phyloP scores from a whole-genome alignment of 2,888 invertebrate genomes.

The Phalangium opilio region DNA sequence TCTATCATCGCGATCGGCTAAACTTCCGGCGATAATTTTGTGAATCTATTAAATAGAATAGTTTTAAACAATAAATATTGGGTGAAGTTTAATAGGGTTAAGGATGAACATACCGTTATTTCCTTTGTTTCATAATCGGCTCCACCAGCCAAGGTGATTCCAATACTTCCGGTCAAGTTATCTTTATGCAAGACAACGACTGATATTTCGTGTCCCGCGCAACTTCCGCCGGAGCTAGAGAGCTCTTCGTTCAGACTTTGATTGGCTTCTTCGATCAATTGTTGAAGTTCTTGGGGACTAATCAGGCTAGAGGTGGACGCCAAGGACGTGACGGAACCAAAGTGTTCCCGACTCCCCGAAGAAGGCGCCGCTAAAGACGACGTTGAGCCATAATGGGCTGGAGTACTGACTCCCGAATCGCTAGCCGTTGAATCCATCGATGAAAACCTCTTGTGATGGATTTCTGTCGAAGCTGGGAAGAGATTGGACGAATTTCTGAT shows the following conservation, averaged over 20 bases:
- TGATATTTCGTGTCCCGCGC: conserved; percentile 39
- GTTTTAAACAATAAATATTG: no score
- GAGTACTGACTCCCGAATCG: conserved; percentile 24
- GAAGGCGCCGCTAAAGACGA: conserved; percentile 3
- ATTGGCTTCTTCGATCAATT: conserved; percentile 49
- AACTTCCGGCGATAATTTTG: conserved; percentile 66
- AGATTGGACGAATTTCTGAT: neutral
- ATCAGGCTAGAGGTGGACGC: conserved; percentile 43
- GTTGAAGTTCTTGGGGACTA: conserved; percentile 44
- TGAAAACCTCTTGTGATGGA: conserved; percentile 35
- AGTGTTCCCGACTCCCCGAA: conserved; percentile 31
- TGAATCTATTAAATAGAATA: conserved; percentile 48
- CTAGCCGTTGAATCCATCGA: conserved; percentile 41
- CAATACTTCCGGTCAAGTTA: conserved; percentile 28
- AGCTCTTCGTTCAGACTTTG: conserved; percentile 42
- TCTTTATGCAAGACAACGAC: conserved; percentile 52
- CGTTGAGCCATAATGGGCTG: conserved; percentile 26
- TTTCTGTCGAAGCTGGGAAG: neutral
- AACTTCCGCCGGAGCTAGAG: conserved; percentile 26
- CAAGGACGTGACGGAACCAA: conserved; percentile 41
- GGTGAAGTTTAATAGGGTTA: no score
- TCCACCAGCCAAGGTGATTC: conserved; percentile 74
- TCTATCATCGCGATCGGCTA: conserved; percentile 70
- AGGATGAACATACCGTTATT: conserved; percentile 50
- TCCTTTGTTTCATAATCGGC: conserved; percentile 81